phyloP scores from a whole-genome alignment of 2,888 invertebrate species.

The Drosophila nr. fundita region DNA sequence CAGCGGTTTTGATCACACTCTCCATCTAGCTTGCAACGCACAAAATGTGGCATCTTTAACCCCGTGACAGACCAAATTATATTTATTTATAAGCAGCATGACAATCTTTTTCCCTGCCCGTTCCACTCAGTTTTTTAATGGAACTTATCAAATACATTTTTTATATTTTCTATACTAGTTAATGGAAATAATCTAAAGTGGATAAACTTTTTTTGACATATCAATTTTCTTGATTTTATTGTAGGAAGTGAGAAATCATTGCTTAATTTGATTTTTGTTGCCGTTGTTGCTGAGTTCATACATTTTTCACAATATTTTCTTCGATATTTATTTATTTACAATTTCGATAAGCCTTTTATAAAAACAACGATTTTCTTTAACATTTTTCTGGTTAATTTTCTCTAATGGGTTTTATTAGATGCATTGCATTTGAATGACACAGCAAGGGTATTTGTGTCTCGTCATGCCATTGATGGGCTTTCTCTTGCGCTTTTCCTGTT shows the following conservation, averaged over 20 bases:
- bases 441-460: conserved; percentile 50
- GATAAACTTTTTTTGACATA: not conserved
- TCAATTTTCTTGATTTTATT: not conserved
- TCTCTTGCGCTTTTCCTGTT: conserved; percentile 13
- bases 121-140: not conserved
- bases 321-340: not conserved
- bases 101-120: conserved; percentile 1
- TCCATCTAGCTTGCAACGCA: conserved; percentile 20
- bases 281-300: not conserved
- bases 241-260: not conserved
- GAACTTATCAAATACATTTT: not conserved
- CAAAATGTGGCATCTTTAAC: conserved; percentile 49
- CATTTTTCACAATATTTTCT: not conserved
- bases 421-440: conserved; percentile 1
- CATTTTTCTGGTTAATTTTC: conserved; percentile 8
- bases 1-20: conserved; percentile 20
- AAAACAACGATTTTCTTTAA: not conserved
- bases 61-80: conserved; percentile 46
- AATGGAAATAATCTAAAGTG: not conserved
- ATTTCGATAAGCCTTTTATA: not conserved
- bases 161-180: not conserved
- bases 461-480: conserved; percentile 32
- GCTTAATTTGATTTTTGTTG: not conserved
- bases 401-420: conserved; percentile 5
- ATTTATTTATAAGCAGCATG: conserved; percentile 35